Conservation (phyloP, 2,797 vertebrate genomes). For the Coilia nasus region DNA sequence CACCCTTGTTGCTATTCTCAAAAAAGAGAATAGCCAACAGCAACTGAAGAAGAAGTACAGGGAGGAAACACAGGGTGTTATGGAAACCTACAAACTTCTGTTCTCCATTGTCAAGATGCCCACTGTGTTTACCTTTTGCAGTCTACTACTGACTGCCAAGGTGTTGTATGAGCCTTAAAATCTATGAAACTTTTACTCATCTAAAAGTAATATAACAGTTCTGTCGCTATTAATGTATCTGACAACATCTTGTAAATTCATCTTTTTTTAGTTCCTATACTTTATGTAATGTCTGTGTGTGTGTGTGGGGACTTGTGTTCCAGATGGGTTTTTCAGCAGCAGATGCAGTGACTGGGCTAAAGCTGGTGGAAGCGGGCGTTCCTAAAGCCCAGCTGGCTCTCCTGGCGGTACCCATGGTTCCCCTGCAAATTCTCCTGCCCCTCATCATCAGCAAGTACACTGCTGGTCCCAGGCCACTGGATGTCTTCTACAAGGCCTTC, state of each 20-base stretch:
- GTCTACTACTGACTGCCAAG: constrained; percentile 92
- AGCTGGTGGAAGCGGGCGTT: constrained; percentile 93
- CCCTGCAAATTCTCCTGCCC: constrained; percentile 92
- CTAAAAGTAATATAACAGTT: background rate
- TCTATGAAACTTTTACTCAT: background rate
- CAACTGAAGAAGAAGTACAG: constrained; percentile 66
- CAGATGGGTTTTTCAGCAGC: constrained; percentile 97
- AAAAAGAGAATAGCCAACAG: constrained; percentile 81
- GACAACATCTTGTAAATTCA: background rate
- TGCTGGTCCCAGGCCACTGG: constrained; percentile 90
- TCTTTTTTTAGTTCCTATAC: background rate
- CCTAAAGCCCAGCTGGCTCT: constrained; percentile 95
- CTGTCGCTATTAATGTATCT: background rate
- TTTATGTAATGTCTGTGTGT: background rate
- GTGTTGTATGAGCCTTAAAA: constrained; percentile 63
- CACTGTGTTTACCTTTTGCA: constrained; percentile 90
- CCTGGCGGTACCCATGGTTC: constrained; percentile 96
- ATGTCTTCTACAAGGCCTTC: constrained; percentile 94
- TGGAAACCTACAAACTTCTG: constrained; percentile 89
- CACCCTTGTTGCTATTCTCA: constrained; percentile 91
- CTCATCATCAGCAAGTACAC: constrained; percentile 97
- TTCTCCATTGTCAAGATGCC: constrained; percentile 93
- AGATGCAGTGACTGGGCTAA: constrained; percentile 94
- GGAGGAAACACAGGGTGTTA: constrained; percentile 89
- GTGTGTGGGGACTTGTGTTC: constrained; percentile 46